Conservation (phyloP, 2,888 invertebrate species). For the Prosopocoilus inquinatus region DNA sequence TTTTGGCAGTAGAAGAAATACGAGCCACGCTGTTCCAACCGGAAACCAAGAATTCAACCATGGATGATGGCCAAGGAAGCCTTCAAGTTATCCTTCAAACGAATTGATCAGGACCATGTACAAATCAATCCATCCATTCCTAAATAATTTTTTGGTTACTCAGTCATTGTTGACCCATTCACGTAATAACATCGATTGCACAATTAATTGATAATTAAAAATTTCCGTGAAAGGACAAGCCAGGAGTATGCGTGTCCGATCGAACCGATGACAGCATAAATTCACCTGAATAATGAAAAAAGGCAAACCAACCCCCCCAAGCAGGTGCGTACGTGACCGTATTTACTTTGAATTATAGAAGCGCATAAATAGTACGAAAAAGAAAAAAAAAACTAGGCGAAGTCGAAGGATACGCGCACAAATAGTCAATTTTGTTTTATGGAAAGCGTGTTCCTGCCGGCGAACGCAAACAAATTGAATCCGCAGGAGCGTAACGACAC, state of each 20-base stretch:
- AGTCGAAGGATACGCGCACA: slow-evolving; percentile 23
- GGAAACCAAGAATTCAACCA: too few species aligned
- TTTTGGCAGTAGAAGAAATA: too few species aligned
- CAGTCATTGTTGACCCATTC: too few species aligned
- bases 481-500: slow-evolving; percentile 37
- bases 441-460: slow-evolving; percentile 34
- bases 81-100: too few species aligned
- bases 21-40: too few species aligned
- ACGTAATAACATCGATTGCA: too few species aligned
- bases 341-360: neutral
- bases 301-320: neutral
- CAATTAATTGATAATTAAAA: too few species aligned
- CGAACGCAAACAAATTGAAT: slow-evolving; percentile 40
- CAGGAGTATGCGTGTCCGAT: neutral
- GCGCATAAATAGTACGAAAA: slow-evolving; percentile 16
- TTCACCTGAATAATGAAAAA: neutral
- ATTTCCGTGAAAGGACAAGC: neutral
- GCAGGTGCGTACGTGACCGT: slow-evolving; percentile 1
- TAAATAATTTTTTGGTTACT: too few species aligned
- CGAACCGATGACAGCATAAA: neutral
- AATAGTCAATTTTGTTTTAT: slow-evolving; percentile 36
- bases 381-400: slow-evolving; percentile 15
- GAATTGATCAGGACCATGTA: too few species aligned
- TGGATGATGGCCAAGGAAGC: too few species aligned
- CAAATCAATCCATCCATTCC: too few species aligned